phyloP scores from a whole-genome alignment of 2,113 vertebrate species.

The Toxotes chatareus region DNA sequence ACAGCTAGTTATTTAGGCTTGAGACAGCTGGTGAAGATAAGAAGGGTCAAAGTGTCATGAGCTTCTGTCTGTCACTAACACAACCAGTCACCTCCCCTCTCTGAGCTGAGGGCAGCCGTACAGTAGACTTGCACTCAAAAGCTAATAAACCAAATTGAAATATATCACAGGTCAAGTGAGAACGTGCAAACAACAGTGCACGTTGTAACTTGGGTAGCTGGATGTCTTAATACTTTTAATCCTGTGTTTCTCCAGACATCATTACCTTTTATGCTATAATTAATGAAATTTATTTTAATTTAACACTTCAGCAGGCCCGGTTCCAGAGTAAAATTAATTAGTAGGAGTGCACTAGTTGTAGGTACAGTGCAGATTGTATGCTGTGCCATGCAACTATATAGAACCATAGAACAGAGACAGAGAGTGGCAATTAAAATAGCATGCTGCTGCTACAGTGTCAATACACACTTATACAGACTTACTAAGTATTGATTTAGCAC shows the following conservation, averaged over 20 bases:
- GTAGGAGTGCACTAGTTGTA: not conserved
- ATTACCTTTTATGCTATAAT: slow-evolving; percentile 8
- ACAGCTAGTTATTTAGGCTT: slow-evolving; percentile 41
- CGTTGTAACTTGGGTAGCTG: not conserved
- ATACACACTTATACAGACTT: not conserved
- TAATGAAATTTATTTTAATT: slow-evolving; percentile 15
- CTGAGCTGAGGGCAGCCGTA: not conserved
- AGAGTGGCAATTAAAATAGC: not conserved
- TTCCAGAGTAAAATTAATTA: slow-evolving; percentile 17
- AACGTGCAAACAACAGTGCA: not conserved
- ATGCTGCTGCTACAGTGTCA: not conserved
- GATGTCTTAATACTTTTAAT: not conserved
- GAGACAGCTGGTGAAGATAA: slow-evolving; percentile 38
- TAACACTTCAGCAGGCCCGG: slow-evolving; percentile 8
- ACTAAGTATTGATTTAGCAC: not conserved
- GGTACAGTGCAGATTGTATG: not conserved
- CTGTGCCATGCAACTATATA: not conserved
- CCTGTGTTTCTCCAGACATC: slow-evolving; percentile 10
- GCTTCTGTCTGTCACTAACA: slow-evolving; percentile 1
- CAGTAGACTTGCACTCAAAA: not conserved
- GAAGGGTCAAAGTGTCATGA: slow-evolving; percentile 38
- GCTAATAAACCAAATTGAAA: not conserved
- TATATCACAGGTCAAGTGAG: not conserved
- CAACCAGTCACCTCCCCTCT: not conserved
- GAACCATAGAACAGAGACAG: not conserved